Evolutionary conservation across 53 echinoderm and acorn worm species (phyloP).

Genomic region (Temnopleurus reevesii): DNA sequence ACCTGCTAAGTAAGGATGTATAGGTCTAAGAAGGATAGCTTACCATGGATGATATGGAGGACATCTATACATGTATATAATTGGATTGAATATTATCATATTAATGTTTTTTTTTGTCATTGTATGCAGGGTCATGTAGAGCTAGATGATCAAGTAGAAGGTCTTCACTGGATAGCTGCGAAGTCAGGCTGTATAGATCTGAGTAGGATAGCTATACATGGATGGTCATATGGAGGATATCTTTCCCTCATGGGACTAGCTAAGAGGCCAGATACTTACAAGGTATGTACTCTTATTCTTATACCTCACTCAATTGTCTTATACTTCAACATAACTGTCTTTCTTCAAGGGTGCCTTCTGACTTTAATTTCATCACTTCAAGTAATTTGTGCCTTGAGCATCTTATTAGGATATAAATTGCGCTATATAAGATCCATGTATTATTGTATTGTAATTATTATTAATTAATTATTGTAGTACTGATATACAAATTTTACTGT

Average conservation of each 20-base stretch:
- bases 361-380: too few species aligned
- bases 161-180: constrained; percentile 91
- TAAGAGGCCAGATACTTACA: constrained; percentile 88
- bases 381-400: too few species aligned
- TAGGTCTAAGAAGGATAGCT: too few species aligned
- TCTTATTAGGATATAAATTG: too few species aligned
- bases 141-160: constrained; percentile 97
- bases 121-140: constrained; percentile 84
- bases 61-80: not conserved
- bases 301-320: too few species aligned
- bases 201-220: constrained; percentile 91
- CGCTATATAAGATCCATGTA: too few species aligned
- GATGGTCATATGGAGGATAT: constrained; percentile 99
- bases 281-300: constrained; percentile 63
- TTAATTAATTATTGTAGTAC: too few species aligned
- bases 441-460: too few species aligned
- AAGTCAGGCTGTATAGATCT: constrained; percentile 92
- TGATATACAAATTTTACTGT: too few species aligned
- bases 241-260: constrained; percentile 92
- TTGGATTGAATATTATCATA: not conserved
- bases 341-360: too few species aligned
- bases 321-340: too few species aligned
- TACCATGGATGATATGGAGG: not conserved
- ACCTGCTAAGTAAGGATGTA: too few species aligned
- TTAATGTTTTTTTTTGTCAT: not conserved